Evolutionary conservation across 2,113 vertebrate species (phyloP).

Genomic region (Semicossyphus pulcher): DNA sequence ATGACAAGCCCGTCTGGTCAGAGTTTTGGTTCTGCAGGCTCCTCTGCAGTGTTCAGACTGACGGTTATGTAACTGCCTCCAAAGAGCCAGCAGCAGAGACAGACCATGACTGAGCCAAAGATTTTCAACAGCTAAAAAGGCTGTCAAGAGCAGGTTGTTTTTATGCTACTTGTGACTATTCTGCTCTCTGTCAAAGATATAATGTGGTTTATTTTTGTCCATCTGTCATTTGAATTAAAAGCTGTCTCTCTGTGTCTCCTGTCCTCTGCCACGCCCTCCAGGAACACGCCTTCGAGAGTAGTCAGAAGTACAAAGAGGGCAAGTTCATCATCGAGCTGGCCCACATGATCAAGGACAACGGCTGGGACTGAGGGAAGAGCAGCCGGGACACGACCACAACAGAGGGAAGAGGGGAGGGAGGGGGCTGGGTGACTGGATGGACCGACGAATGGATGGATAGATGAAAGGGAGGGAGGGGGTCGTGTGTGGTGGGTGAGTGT

Average conservation of each 20-base stretch:
- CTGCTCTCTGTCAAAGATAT: neutral
- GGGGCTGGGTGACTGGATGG: constrained; percentile 25
- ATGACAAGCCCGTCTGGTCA: constrained; percentile 26
- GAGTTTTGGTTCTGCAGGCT: constrained; percentile 39
- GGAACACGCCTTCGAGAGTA: constrained; percentile 99
- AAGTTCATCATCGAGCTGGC: constrained; percentile 99
- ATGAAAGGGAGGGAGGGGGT: constrained; percentile 20
- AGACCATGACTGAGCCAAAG: constrained; percentile 21
- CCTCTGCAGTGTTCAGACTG: constrained; percentile 45
- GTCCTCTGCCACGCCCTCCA: constrained; percentile 66
- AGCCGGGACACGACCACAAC: constrained; percentile 38
- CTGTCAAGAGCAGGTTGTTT: neutral
- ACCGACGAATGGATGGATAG: constrained; percentile 19
- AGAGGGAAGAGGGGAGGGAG: neutral
- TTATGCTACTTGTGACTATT: neutral
- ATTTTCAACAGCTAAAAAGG: constrained; percentile 29
- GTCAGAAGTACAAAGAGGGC: constrained; percentile 99
- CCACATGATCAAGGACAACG: constrained; percentile 99
- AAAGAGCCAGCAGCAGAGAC: constrained; percentile 27
- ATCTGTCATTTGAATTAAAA: constrained; percentile 29
- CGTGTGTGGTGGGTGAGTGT: constrained; percentile 76
- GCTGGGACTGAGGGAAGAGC: constrained; percentile 92
- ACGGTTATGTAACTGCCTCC: constrained; percentile 57
- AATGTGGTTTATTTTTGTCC: neutral
- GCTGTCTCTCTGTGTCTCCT: constrained; percentile 21